These are phyloP conservation scores for Ranitomeya imitator DNA, from an alignment of 2,113 vertebrate species.

Conservation along the genomic window DNA sequence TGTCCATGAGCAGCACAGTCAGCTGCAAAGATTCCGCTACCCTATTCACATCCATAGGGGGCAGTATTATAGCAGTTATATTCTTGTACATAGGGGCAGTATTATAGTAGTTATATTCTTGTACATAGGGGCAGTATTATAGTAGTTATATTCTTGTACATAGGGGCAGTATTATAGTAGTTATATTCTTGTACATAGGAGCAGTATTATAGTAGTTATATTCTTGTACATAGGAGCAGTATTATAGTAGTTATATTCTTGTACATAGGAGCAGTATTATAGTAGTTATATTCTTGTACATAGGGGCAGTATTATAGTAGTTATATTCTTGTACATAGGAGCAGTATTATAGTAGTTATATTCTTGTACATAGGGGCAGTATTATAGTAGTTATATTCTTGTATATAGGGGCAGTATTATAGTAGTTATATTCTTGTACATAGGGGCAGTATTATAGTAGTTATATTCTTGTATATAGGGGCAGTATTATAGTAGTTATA, in stretches of 20 bases:
- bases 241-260: not conserved
- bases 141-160: not conserved
- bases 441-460: not conserved
- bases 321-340: not conserved
- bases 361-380: not conserved
- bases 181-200: not conserved
- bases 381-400: not conserved
- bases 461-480: slow-evolving; percentile 9
- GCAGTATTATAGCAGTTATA: not conserved
- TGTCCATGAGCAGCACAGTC: not conserved
- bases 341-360: not conserved
- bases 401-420: not conserved
- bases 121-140: not conserved
- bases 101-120: not conserved
- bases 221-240: slow-evolving; percentile 4
- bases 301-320: not conserved
- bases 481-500: slow-evolving; percentile 3
- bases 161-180: not conserved
- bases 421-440: not conserved
- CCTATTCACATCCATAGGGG: not conserved
- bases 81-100: not conserved
- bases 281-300: slow-evolving; percentile 10
- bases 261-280: slow-evolving; percentile 2
- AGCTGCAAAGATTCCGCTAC: not conserved
- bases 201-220: not conserved